Evolutionary conservation across 1,140 invertebrate genomes (phyloP).

Genomic region (Megathymus violae): DNA sequence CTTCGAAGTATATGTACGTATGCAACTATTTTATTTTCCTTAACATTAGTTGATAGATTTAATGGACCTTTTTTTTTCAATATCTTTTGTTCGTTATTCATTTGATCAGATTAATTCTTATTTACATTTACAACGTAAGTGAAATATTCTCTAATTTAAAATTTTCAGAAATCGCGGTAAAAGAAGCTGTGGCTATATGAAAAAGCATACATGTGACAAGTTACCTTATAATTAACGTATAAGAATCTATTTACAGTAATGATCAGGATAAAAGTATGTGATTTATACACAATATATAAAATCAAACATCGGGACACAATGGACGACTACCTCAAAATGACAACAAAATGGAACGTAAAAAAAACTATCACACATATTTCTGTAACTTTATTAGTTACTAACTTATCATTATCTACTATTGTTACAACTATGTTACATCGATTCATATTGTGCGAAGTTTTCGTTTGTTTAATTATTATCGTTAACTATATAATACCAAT

Average conservation of each 20-base stretch:
- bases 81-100: constrained; percentile 64
- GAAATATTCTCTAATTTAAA: constrained; percentile 45
- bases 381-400: constrained; percentile 51
- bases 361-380: constrained; percentile 55
- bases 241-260: constrained; percentile 19
- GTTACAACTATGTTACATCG: constrained; percentile 74
- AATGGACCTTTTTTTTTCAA: constrained; percentile 78
- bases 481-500: constrained; percentile 66
- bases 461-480: constrained; percentile 68
- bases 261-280: constrained; percentile 14
- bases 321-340: constrained; percentile 23
- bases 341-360: constrained; percentile 44
- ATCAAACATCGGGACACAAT: constrained; percentile 20
- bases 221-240: constrained; percentile 16
- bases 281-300: constrained; percentile 11
- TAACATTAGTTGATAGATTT: constrained; percentile 75
- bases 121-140: constrained; percentile 48
- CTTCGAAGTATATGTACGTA: constrained; percentile 66
- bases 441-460: constrained; percentile 79
- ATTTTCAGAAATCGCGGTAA: constrained; percentile 39
- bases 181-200: constrained; percentile 16
- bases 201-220: constrained; percentile 25
- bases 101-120: constrained; percentile 50
- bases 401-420: constrained; percentile 65
- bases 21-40: constrained; percentile 58